Conservation (phyloP, 2,113 vertebrate genomes). For the Azemiops feae region DNA sequence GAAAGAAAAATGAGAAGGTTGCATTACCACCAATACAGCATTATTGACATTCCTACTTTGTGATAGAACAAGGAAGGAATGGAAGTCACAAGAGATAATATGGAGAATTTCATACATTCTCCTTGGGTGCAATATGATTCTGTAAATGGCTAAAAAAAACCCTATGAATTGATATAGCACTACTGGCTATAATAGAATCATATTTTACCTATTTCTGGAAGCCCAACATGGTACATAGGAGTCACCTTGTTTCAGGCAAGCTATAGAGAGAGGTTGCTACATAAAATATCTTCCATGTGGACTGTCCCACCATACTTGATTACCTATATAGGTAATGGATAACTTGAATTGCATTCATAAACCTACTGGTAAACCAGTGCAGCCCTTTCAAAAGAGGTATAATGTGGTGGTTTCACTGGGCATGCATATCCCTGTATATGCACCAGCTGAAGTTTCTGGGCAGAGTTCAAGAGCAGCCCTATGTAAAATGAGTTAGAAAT, state of each 20-base stretch:
- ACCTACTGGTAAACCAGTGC: neutral
- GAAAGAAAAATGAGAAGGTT: neutral
- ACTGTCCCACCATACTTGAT: neutral
- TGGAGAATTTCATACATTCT: neutral
- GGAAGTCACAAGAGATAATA: neutral
- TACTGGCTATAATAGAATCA: neutral
- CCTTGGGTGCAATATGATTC: neutral
- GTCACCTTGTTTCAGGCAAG: neutral
- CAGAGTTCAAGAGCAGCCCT: neutral
- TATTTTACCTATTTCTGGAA: neutral
- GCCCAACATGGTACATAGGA: neutral
- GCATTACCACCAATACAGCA: neutral
- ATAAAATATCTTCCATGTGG: neutral
- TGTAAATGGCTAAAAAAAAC: neutral
- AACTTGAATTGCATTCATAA: neutral
- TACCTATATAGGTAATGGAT: neutral
- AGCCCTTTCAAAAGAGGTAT: neutral
- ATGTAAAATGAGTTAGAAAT: neutral
- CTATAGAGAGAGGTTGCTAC: neutral
- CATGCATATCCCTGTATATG: neutral
- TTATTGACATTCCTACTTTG: neutral
- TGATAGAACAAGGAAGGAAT: neutral
- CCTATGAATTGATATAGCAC: neutral
- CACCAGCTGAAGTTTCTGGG: neutral
- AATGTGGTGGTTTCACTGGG: neutral